These are phyloP conservation scores for Brachyistius frenatus DNA, from an alignment of 2,113 vertebrate genomes.

Conservation along the genomic window DNA sequence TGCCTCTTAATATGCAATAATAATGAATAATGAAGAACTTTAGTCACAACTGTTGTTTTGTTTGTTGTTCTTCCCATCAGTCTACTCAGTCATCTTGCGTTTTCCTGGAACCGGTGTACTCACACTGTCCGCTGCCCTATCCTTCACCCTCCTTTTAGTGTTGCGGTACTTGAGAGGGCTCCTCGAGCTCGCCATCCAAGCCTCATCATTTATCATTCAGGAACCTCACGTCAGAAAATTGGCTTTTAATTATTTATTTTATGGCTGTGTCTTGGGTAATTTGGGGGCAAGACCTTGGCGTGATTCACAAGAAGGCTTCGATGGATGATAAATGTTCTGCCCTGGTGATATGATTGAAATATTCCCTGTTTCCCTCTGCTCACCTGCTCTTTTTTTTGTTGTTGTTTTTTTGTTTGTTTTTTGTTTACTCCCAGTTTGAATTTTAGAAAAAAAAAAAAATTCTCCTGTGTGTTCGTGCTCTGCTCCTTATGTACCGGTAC, in stretches of 20 bases:
- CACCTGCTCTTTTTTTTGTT: background rate
- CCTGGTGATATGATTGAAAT: constrained; percentile 36
- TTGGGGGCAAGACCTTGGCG: constrained; percentile 51
- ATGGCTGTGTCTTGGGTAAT: constrained; percentile 53
- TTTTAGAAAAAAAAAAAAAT: background rate
- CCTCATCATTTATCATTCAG: constrained; percentile 57
- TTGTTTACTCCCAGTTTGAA: background rate
- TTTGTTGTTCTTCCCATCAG: rapidly evolving
- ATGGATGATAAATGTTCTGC: constrained; percentile 48
- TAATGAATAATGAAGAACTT: too few relatives aligned
- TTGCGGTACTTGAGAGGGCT: constrained; percentile 26
- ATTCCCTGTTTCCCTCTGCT: constrained; percentile 7
- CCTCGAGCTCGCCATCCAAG: background rate
- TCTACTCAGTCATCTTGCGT: background rate
- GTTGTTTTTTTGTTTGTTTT: too few relatives aligned
- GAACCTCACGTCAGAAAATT: constrained; percentile 34
- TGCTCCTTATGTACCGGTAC: background rate
- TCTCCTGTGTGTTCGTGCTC: background rate
- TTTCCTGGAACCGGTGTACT: background rate
- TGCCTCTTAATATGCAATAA: too few relatives aligned
- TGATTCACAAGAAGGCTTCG: constrained; percentile 54
- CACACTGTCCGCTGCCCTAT: background rate
- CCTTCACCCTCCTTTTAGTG: constrained; percentile 11
- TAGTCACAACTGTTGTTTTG: background rate
- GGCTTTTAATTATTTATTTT: constrained; percentile 70